Conservation (phyloP, 2,797 vertebrate genomes). For the Alfaro cultratus region DNA sequence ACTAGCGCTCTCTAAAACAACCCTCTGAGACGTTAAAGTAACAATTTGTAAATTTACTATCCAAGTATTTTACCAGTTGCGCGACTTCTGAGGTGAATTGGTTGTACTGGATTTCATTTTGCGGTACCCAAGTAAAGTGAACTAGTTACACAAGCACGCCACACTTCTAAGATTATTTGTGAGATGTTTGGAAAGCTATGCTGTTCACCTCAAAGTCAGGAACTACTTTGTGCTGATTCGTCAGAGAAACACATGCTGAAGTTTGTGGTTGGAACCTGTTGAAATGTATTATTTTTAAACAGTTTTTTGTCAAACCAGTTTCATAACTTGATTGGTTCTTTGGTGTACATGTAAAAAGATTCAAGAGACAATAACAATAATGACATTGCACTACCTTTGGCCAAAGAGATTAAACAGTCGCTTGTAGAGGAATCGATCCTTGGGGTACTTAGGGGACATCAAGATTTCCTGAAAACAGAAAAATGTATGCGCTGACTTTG, state of each 20-base stretch:
- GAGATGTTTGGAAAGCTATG: not conserved
- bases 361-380: not conserved
- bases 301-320: not conserved
- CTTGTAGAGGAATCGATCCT: conserved; percentile 79
- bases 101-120: not conserved
- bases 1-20: not conserved
- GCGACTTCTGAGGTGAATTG: not conserved
- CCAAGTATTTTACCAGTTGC: not conserved
- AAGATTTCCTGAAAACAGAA: conserved; percentile 83
- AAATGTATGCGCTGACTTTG: not conserved
- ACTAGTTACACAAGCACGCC: not conserved
- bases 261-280: not conserved
- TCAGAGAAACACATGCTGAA: not conserved
- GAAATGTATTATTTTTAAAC: not conserved
- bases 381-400: conserved; percentile 77
- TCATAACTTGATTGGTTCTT: not conserved
- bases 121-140: not conserved
- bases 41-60: not conserved
- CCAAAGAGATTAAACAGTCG: conserved; percentile 84
- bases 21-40: not conserved
- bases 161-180: not conserved
- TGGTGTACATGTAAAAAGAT: not conserved
- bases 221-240: not conserved
- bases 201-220: not conserved
- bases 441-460: conserved; percentile 89